These are phyloP conservation scores for Neria commutata DNA, from an alignment of 2,888 invertebrate species.

Conservation along the genomic window DNA sequence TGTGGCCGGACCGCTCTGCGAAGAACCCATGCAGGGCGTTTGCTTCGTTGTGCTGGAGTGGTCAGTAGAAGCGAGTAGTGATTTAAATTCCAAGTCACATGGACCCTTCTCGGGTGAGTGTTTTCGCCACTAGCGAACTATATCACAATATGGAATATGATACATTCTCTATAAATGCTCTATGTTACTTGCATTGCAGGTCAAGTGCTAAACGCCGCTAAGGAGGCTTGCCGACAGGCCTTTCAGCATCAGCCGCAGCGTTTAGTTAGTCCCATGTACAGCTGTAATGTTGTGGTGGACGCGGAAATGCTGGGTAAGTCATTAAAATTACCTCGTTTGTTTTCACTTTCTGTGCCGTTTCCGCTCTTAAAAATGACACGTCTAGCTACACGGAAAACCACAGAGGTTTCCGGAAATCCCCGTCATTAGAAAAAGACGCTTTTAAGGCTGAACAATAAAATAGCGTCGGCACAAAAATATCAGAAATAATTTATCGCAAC, in stretches of 20 bases:
- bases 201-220: constrained; percentile 89
- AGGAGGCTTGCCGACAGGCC: constrained; percentile 85
- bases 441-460: too few species aligned
- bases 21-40: constrained; percentile 96
- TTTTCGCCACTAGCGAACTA: background rate
- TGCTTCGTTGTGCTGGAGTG: constrained; percentile 89
- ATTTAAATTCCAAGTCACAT: constrained; percentile 51
- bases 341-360: constrained; percentile 7
- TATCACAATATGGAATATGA: too few species aligned
- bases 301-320: constrained; percentile 86
- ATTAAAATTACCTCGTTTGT: constrained; percentile 37
- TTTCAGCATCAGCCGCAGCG: constrained; percentile 89
- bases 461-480: too few species aligned
- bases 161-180: background rate
- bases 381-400: too few species aligned
- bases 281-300: constrained; percentile 79
- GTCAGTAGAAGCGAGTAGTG: constrained; percentile 65
- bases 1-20: constrained; percentile 91
- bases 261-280: constrained; percentile 94
- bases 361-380: too few species aligned
- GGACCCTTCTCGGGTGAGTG: constrained; percentile 66
- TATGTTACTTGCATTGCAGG: constrained; percentile 64
- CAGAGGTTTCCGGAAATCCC: too few species aligned
- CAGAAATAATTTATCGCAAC: too few species aligned
- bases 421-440: too few species aligned